Percentiles rank a stretch among this genome's conserved stretches.
phyloP scores from a whole-genome alignment of 1,140 invertebrate genomes.

The Zaprionus africanus region DNA sequence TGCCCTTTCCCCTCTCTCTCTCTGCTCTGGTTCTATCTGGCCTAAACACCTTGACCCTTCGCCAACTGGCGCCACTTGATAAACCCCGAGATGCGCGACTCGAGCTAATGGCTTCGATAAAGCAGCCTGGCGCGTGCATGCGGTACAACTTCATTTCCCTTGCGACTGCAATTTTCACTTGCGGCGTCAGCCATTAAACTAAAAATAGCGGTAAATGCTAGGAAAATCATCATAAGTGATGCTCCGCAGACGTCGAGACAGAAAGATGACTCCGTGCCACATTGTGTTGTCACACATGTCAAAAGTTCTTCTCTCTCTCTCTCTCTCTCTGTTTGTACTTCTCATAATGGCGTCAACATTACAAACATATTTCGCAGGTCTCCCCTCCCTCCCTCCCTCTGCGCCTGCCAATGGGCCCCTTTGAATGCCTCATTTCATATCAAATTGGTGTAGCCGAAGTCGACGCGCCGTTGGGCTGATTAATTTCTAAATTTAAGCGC shows the following conservation, averaged over 20 bases:
- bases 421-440: conserved; percentile 74
- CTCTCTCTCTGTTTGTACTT: neutral
- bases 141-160: conserved; percentile 64
- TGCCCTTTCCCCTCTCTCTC: conserved; percentile 8
- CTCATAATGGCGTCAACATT: conserved; percentile 49
- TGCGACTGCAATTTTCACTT: conserved; percentile 65
- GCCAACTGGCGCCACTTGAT: conserved; percentile 67
- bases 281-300: conserved; percentile 76
- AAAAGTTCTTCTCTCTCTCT: neutral
- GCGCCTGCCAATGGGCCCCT: conserved; percentile 25
- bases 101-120: conserved; percentile 58
- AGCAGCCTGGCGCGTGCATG: neutral
- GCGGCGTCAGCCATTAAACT: conserved; percentile 36
- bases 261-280: conserved; percentile 22
- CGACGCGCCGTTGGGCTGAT: conserved; percentile 65
- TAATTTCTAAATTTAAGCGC: conserved; percentile 82
- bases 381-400: conserved; percentile 1
- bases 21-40: neutral
- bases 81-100: conserved; percentile 20
- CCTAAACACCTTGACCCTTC: conserved; percentile 49
- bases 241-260: conserved; percentile 26
- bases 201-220: conserved; percentile 70
- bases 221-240: conserved; percentile 65
- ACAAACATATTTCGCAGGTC: conserved; percentile 25
- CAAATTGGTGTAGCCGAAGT: conserved; percentile 51